Evolutionary conservation across 1,140 invertebrate genomes (phyloP).

Genomic region (Micrasema minimum): DNA sequence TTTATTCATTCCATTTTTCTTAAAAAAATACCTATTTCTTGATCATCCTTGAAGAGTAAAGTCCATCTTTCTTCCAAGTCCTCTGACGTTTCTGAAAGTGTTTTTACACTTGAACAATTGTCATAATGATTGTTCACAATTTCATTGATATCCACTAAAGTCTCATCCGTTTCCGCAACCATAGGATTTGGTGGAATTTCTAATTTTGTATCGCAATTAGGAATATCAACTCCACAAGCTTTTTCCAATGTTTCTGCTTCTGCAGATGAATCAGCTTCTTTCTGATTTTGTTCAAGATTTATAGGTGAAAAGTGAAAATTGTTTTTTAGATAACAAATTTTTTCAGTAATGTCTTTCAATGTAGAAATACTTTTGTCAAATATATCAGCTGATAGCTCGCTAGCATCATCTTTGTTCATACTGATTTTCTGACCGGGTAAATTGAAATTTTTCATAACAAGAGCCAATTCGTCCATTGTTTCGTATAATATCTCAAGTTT

Average conservation of each 20-base stretch:
- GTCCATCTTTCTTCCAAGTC: constrained; percentile 26
- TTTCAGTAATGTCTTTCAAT: background rate
- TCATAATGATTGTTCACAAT: background rate
- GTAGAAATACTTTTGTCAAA: background rate
- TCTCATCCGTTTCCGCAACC: background rate
- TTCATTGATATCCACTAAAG: too few species aligned
- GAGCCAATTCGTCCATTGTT: background rate
- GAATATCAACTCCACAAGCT: background rate
- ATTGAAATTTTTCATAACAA: too few species aligned
- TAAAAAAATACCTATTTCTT: constrained; percentile 15
- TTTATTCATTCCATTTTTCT: too few species aligned
- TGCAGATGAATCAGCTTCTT: too few species aligned
- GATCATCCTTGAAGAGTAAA: constrained; percentile 5
- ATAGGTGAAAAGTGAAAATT: background rate
- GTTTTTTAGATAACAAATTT: background rate
- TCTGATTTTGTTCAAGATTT: background rate
- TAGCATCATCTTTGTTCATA: background rate
- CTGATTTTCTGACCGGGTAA: background rate
- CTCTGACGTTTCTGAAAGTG: constrained; percentile 23
- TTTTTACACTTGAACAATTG: constrained; percentile 27
- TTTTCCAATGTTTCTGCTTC: background rate
- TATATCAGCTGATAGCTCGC: background rate
- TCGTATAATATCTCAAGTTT: background rate
- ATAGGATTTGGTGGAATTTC: background rate
- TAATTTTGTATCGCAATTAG: background rate